Percentiles rank a stretch among this genome's conserved stretches.
phyloP scores from a whole-genome alignment of 1,140 invertebrate species.

The Colletes latitarsis region DNA sequence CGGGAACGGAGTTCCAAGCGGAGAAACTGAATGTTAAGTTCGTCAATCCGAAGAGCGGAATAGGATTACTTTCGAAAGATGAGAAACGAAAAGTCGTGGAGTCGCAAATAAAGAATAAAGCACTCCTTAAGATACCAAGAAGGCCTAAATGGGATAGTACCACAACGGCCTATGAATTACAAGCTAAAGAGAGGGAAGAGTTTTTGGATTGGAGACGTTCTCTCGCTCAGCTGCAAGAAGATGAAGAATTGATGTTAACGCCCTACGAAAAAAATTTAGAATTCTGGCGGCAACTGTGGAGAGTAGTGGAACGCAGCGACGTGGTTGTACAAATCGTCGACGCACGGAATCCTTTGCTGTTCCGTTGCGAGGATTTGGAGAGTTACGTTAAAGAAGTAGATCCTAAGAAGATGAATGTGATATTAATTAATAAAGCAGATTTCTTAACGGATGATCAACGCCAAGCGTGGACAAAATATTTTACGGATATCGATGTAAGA shows the following conservation, averaged over 20 bases:
- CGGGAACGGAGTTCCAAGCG: slow-evolving; percentile 95
- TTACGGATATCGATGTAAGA: slow-evolving; percentile 85
- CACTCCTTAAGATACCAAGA: slow-evolving; percentile 89
- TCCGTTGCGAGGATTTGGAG: slow-evolving; percentile 97
- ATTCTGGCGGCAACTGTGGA: slow-evolving; percentile 99
- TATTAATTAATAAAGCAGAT: slow-evolving; percentile 99
- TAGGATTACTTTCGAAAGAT: slow-evolving; percentile 85
- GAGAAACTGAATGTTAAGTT: slow-evolving; percentile 95
- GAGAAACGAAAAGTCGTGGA: slow-evolving; percentile 84
- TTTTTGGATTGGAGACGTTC: slow-evolving; percentile 95
- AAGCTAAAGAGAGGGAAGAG: slow-evolving; percentile 87
- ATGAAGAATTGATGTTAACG: slow-evolving; percentile 91
- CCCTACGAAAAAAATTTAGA: slow-evolving; percentile 99
- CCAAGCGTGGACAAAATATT: slow-evolving; percentile 93
- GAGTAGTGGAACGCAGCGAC: slow-evolving; percentile 98
- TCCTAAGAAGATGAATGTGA: slow-evolving; percentile 88
- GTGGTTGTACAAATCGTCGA: slow-evolving; percentile 98
- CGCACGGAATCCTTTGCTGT: slow-evolving; percentile 97
- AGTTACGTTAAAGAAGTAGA: slow-evolving; percentile 94
- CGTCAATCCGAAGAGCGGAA: slow-evolving; percentile 84
- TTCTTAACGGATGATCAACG: slow-evolving; percentile 92
- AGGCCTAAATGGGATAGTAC: slow-evolving; percentile 91
- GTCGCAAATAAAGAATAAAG: slow-evolving; percentile 85
- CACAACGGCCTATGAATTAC: slow-evolving; percentile 90
- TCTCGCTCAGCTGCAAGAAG: slow-evolving; percentile 90